phyloP scores from a whole-genome alignment of 2,888 invertebrate genomes.

The Ochropleura plecta region DNA sequence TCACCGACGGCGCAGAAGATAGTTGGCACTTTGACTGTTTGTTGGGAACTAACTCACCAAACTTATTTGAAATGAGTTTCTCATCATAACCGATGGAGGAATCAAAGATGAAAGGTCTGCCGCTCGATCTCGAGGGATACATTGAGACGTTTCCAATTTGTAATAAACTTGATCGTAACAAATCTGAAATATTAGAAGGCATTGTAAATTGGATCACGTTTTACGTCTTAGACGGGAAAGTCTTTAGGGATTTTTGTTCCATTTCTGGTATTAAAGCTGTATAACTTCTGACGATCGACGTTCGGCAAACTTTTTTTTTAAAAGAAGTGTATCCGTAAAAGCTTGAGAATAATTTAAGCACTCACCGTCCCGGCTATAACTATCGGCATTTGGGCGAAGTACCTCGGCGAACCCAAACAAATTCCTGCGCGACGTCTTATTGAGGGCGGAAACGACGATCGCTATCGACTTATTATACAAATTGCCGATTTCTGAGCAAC shows the following conservation, averaged over 20 bases:
- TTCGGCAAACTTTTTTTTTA: constrained; percentile 46
- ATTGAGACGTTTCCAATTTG: constrained; percentile 83
- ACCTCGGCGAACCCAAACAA: constrained; percentile 74
- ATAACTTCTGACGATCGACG: constrained; percentile 58
- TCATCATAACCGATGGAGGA: constrained; percentile 71
- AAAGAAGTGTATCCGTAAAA: constrained; percentile 61
- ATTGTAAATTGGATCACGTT: constrained; percentile 86
- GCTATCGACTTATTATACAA: constrained; percentile 88
- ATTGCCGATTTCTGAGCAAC: constrained; percentile 83
- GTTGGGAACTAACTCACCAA: constrained; percentile 65
- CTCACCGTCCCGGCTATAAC: constrained; percentile 60
- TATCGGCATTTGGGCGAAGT: constrained; percentile 67
- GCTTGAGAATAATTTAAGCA: constrained; percentile 65
- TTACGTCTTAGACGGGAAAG: constrained; percentile 76
- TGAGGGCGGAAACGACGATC: constrained; percentile 79
- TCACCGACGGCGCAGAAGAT: constrained; percentile 32
- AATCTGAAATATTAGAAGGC: constrained; percentile 84
- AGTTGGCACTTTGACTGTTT: constrained; percentile 52
- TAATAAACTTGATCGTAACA: constrained; percentile 86
- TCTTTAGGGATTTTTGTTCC: constrained; percentile 75
- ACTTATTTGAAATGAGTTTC: constrained; percentile 68
- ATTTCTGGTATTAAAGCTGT: constrained; percentile 65
- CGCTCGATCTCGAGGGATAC: constrained; percentile 76
- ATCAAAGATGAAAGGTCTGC: constrained; percentile 76
- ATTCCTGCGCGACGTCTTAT: constrained; percentile 77